Percentiles rank a stretch among this genome's conserved stretches.
Evolutionary conservation across 2,113 vertebrate genomes (phyloP).

Genomic region (Dolichotis patagonum): DNA sequence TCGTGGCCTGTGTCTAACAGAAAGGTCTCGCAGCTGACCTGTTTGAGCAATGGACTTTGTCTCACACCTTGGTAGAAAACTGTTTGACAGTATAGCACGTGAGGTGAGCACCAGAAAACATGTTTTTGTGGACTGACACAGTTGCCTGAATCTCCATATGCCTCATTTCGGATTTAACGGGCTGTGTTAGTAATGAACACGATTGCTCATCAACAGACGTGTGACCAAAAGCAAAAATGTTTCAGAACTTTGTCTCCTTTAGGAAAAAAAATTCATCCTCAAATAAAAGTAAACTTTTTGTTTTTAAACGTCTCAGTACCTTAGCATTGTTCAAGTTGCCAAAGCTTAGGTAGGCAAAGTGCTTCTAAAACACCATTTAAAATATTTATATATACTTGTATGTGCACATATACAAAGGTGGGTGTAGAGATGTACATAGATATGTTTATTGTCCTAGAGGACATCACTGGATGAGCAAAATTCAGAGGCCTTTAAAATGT

Average conservation of each 20-base stretch:
- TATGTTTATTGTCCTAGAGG: conserved; percentile 84
- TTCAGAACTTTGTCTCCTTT: conserved; percentile 85
- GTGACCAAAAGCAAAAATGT: conserved; percentile 84
- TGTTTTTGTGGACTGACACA: conserved; percentile 82
- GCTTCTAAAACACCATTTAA: conserved; percentile 91
- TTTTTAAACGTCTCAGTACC: conserved; percentile 85
- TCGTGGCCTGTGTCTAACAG: conserved; percentile 84
- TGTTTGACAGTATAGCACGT: conserved; percentile 87
- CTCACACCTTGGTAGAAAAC: conserved; percentile 83
- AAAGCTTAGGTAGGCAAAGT: conserved; percentile 91
- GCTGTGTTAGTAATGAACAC: conserved; percentile 84
- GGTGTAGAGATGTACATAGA: conserved; percentile 67
- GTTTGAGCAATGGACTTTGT: conserved; percentile 84
- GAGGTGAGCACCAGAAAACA: conserved; percentile 93
- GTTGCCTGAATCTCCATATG: conserved; percentile 88
- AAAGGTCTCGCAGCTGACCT: conserved; percentile 84
- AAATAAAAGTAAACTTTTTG: conserved; percentile 87
- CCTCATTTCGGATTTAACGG: conserved; percentile 80
- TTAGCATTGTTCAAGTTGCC: conserved; percentile 88
- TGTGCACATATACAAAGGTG: conserved; percentile 55
- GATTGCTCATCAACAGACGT: conserved; percentile 84
- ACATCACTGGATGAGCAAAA: conserved; percentile 84
- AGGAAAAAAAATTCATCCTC: conserved; percentile 84
- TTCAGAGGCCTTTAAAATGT: conserved; percentile 85
- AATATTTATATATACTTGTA: conserved; percentile 83